Conservation (phyloP, 2,113 vertebrate genomes). For the Calcarius ornatus region DNA sequence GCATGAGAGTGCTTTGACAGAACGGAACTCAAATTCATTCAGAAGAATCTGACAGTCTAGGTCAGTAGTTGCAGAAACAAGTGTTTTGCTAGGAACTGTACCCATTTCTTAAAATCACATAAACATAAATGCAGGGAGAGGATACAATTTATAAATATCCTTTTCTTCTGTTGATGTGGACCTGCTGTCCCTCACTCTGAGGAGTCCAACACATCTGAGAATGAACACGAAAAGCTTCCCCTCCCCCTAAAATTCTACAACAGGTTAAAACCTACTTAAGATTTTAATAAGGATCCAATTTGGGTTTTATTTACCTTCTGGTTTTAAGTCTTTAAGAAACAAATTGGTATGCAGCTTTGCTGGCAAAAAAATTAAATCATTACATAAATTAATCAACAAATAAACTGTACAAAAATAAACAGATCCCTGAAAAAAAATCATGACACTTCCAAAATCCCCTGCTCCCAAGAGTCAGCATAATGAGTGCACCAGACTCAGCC, state of each 20-base stretch:
- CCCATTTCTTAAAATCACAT: neutral
- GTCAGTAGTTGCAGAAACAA: neutral
- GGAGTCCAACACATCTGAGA: neutral
- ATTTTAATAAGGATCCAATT: neutral
- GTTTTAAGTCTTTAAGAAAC: neutral
- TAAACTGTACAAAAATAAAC: neutral
- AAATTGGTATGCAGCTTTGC: neutral
- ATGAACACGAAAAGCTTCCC: neutral
- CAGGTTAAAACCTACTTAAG: neutral
- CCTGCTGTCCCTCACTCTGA: neutral
- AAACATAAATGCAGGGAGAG: neutral
- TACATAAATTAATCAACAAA: slow-evolving; percentile 24
- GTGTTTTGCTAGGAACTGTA: neutral
- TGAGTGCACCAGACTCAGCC: neutral
- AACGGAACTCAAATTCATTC: neutral
- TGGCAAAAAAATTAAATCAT: neutral
- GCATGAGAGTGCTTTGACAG: neutral
- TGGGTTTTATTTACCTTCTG: neutral
- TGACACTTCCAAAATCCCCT: neutral
- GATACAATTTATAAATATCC: neutral
- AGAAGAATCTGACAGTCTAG: neutral
- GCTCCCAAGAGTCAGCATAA: neutral
- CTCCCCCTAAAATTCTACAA: neutral
- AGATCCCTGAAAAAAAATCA: neutral
- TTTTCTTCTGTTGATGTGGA: neutral